Base-by-base conservation (phyloP, 53 echinoderm and acorn worm species). In the Stichopus horrens region DNA sequence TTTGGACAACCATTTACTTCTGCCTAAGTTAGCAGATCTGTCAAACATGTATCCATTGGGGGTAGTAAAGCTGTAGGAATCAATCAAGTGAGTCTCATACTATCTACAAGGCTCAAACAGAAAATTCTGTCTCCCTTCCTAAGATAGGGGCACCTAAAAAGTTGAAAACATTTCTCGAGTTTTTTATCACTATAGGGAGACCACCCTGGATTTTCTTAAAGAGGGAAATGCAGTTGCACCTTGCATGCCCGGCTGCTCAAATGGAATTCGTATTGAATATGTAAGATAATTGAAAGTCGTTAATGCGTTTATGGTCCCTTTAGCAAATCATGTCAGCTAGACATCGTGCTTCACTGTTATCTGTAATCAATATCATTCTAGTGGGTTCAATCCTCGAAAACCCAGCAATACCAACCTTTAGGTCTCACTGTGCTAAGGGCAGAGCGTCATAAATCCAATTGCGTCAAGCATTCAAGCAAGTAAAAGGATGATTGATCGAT, bases 341-440 rank as follows among this genome's bases (percentile, higher is more conserved):
- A 92, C 51, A 78, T 79, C 86, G 89, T 92, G 79, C 86, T 86
- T 67, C 22, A 10, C 89, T 92, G 8, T 51, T 89, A 5, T 60
- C 89, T 2, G 9, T 92, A 13, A 80, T 92, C 58, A 91, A 83
- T 66, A 89, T 92, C 89, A 86, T 92, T 52, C 86, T 76, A 5
- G 92, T 86, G 52, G 90, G 92, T 66, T 88, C 90, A 14, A 91
- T 51, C 77, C 88, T 91, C 60, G 82, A 88, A 58, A 37, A 91
- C 73, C 91, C 37, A 37, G 37, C 37, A 37, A 37, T 37, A 37
- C 37, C 37, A 37, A 37, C 2, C 2, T 37, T 0, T 2, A 37
- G 37, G 37, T 37, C 37, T 37, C 1, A 37, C 37, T 37, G 37
- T 37, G 37, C 37, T 37, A 37, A 37, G 37, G 37, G 37, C 37